Conservation (phyloP, 2,113 vertebrate species). For the Macrotus californicus region DNA sequence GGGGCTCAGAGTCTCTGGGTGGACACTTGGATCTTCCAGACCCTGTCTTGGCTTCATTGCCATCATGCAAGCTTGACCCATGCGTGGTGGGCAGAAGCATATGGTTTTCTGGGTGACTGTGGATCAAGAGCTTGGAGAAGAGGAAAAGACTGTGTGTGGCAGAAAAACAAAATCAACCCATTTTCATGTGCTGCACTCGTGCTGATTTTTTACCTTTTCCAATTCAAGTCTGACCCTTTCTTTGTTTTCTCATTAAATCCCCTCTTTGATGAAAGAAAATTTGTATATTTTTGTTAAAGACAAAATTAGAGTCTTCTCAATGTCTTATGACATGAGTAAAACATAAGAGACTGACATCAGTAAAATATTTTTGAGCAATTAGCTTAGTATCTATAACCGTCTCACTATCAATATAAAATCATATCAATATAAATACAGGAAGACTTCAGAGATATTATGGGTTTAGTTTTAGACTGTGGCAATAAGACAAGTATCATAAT, state of each 20-base stretch:
- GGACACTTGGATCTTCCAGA: neutral
- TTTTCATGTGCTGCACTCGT: neutral
- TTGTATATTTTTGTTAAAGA: neutral
- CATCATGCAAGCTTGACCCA: accelerated
- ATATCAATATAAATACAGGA: neutral
- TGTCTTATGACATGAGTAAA: neutral
- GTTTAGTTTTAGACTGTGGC: neutral
- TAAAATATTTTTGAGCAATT: neutral
- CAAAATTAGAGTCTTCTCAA: neutral
- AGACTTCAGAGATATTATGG: neutral
- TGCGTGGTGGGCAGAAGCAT: accelerated
- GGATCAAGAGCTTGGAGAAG: neutral
- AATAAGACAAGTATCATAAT: neutral
- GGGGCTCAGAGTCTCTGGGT: neutral
- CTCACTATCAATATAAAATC: neutral
- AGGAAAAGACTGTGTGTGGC: accelerated
- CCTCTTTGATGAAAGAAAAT: neutral
- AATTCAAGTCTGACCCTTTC: neutral
- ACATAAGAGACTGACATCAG: neutral
- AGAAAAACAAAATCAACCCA: neutral
- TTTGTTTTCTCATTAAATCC: neutral
- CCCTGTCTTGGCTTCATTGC: neutral
- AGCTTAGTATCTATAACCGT: neutral
- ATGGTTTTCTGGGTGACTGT: neutral
- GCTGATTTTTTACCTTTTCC: neutral